A percentile compares a stretch with the other conserved stretches of the same genome.
Conservation (phyloP, 2,797 vertebrate genomes). For the Nyctibius grandis region DNA sequence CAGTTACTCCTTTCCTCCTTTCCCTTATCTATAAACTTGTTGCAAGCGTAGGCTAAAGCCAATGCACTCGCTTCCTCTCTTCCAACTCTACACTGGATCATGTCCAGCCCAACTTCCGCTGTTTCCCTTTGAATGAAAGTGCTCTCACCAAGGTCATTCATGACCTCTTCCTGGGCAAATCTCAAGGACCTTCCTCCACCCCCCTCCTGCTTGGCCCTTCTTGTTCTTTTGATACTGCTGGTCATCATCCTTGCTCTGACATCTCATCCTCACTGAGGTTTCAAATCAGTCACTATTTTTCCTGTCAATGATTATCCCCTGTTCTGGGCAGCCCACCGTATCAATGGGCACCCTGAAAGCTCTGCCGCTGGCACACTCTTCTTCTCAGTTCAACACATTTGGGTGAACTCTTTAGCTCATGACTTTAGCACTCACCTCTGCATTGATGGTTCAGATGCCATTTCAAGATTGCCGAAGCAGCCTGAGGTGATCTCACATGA, state of each 20-base stretch:
- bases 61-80: not conserved
- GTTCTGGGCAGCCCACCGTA: fast-evolving
- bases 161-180: not conserved
- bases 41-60: not conserved
- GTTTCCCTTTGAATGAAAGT: not conserved
- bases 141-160: not conserved
- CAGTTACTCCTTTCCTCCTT: not conserved
- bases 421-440: not conserved
- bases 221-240: not conserved
- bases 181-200: not conserved
- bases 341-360: not conserved
- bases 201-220: not conserved
- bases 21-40: not conserved
- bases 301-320: not conserved
- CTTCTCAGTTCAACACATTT: not conserved
- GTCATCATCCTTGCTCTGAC: not conserved
- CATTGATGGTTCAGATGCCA: not conserved
- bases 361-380: not conserved
- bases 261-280: not conserved
- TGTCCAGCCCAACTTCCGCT: not conserved
- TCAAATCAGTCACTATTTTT: not conserved
- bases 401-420: not conserved
- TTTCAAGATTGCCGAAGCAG: not conserved
- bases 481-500: not conserved
- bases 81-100: not conserved